Percentiles rank a stretch among this genome's conserved stretches.
Conservation (phyloP, 2,113 vertebrate species). For the Otus sunia region DNA sequence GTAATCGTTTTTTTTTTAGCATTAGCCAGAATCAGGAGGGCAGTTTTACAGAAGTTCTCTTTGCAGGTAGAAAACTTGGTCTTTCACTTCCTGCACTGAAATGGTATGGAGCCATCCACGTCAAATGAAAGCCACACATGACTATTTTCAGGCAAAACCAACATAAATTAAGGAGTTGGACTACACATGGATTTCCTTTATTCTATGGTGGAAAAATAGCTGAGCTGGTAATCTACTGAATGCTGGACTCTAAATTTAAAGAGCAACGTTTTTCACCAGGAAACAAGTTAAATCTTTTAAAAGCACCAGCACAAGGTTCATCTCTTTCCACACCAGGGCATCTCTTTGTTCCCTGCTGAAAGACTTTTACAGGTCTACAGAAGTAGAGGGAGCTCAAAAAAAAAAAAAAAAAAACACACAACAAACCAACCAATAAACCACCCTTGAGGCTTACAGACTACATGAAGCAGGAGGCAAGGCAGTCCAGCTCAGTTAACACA, state of each 20-base stretch:
- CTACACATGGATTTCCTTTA: not conserved
- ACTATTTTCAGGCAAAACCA: not conserved
- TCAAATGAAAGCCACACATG: not conserved
- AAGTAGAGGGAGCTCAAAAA: not conserved
- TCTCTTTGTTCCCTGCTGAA: not conserved
- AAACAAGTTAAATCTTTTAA: not conserved
- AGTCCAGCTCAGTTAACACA: constrained; percentile 29
- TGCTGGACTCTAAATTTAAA: not conserved
- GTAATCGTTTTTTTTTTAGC: not conserved
- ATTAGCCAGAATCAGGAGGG: not conserved
- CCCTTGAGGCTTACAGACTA: not conserved
- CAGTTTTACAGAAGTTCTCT: not conserved
- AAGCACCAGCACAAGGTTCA: not conserved
- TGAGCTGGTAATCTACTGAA: not conserved
- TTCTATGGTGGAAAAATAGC: not conserved
- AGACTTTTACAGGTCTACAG: not conserved
- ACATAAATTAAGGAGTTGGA: not conserved
- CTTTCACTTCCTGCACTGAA: not conserved
- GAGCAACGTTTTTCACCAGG: not conserved
- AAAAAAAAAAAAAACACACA: too few relatives aligned
- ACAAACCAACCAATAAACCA: not conserved
- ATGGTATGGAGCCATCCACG: not conserved
- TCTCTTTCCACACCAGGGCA: not conserved
- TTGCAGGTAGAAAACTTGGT: not conserved
- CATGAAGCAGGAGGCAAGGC: not conserved